Evolutionary conservation across 2,797 vertebrate genomes (phyloP), one percentile per base, ranked within the genome.

Genomic region (Crax fasciolata): DNA sequence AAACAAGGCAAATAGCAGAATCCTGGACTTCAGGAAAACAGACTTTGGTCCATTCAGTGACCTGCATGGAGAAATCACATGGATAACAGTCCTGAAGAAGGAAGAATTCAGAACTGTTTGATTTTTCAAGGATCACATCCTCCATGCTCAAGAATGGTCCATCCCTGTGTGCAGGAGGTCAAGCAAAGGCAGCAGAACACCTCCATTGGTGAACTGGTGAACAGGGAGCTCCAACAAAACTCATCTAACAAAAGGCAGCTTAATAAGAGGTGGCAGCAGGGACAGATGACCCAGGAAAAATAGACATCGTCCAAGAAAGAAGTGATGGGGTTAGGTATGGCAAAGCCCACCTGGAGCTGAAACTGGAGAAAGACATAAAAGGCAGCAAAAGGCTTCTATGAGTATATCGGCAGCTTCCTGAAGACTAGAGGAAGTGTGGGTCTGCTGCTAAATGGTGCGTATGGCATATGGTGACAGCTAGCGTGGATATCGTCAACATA

Each of bases 341-440:
- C 57, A 90, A 93, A 84, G 58, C 25, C 39, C 28, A 67, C 21
- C n/a, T 76, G 65, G 68, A 80, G 18, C 3, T 89, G 38, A 65
- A 57, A 10, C n/a, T 24, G 41, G 43, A 17, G 16, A 52, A 18
- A 18, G 28, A 58, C 32, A 81, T 16, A 49, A 49, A 75, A 44
- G 66, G 52, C 39, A 68, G 24, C 19, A 58, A 74, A 68, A 75
- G 39, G n/a, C 21, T 83, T 83, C 24, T 70, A 61, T 12, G 63
- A 25, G 32, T 16, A 10, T 12, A 46, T 49, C 43, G 81, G 25
- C n/a, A 70, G 21, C 17, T 55, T 48, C 38, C 52, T 59, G 25
- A 68, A 85, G 23, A 52, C 5, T 1, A 30, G 25, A 48, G 10
- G 7, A 30, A 65, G 15, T 5, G 4, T 15, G 21, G 44, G 10